Evolutionary conservation across 2,113 vertebrate genomes (phyloP).

Genomic region (Vulpes ferrilata): DNA sequence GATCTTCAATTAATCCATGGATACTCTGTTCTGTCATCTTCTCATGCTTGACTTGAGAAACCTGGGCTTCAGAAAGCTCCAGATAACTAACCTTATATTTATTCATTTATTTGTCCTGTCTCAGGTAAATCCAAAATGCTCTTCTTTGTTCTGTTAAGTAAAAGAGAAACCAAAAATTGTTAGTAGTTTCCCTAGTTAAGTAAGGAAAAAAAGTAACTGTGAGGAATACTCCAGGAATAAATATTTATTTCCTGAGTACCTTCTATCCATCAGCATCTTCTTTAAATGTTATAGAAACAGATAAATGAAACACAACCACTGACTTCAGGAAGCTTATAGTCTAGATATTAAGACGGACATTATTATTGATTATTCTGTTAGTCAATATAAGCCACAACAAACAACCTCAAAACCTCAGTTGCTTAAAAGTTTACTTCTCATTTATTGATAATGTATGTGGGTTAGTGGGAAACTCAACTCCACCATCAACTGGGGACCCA

Average conservation of each 20-base stretch:
- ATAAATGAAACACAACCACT: neutral
- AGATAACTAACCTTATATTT: neutral
- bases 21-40: neutral
- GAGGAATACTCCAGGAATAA: conserved; percentile 82
- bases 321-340: neutral
- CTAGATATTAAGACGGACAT: neutral
- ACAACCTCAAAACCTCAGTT: neutral
- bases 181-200: conserved; percentile 87
- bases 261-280: neutral
- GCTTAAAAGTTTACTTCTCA: conserved; percentile 31
- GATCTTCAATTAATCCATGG: neutral
- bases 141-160: conserved; percentile 88
- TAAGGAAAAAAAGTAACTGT: conserved; percentile 89
- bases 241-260: neutral
- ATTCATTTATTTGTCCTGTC: conserved; percentile 19
- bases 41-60: neutral
- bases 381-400: neutral
- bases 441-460: neutral
- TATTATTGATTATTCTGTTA: conserved; percentile 16
- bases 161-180: conserved; percentile 90
- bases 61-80: neutral
- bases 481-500: neutral
- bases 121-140: conserved; percentile 76
- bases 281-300: conserved; percentile 25
- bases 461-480: neutral